Base-by-base conservation (phyloP, 2,797 vertebrate genomes). In the Alauda arvensis region DNA sequence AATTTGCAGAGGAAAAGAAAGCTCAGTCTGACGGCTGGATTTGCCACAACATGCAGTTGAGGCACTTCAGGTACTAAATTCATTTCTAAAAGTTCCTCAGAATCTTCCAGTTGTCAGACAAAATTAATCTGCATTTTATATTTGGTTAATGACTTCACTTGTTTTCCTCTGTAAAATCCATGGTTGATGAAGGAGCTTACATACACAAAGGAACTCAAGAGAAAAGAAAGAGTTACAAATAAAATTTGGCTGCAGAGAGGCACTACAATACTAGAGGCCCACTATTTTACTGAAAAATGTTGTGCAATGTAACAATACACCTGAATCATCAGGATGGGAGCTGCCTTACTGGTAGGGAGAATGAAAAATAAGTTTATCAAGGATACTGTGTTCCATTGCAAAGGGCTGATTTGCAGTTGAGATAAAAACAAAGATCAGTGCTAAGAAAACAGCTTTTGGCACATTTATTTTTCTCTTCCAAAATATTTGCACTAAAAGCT, bases 401-500 rank as follows among this genome's bases (percentile, higher is more conserved):
- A 87, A 95, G 77, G 62, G 72, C 82, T 92, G 93, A 83, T 95
- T 84, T 91, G 77, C 93, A 93, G 79, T 57, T 83, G 85, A 94
- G 92, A 95, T 90, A 89, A 95, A 93, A 96, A 80, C 87, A 90
- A 93, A 89, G 77, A 95, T 82, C 71, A 84, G 79, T 72, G 88
- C 63, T 92, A 90, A 77, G 79, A 91, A 96, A 95, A 87, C 76
- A 91, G 85, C 87, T 95, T 96, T 95, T 84, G 91, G 91, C 88
- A 94, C 71, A 72, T 80, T 92, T 63, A 90, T 85, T 95, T 86
- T 91, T 37, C 59, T 18, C 74, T 92, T 94, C 87, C 84, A 89
- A 95, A 94, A 92, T 93, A 94, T 96, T 94, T 96, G 90, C 52
- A 71, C 93, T 94, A 93, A 95, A 97, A 95, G 90, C 62, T 72